phyloP scores from a whole-genome alignment of 2,113 vertebrate genomes.

The Tursiops truncatus region DNA sequence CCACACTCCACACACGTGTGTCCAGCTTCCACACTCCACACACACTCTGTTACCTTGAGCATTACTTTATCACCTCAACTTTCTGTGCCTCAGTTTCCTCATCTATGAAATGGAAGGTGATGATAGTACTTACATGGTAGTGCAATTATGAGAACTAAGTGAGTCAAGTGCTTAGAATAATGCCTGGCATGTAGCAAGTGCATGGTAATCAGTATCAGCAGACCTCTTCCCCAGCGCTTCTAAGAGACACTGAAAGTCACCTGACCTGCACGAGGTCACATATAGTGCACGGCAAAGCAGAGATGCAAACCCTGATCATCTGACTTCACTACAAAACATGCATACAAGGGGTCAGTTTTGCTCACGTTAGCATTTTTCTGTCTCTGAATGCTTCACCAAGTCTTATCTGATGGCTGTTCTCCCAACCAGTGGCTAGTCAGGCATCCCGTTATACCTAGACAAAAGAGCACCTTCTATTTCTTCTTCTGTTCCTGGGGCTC shows the following conservation, averaged over 20 bases:
- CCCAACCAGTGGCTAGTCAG: not conserved
- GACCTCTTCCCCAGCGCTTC: not conserved
- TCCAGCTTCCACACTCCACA: fast-evolving
- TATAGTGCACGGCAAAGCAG: fast-evolving
- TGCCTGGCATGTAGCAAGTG: fast-evolving
- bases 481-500: not conserved
- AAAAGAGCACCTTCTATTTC: not conserved
- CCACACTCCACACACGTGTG: fast-evolving
- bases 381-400: not conserved
- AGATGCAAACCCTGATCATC: not conserved
- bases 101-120: not conserved
- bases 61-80: not conserved
- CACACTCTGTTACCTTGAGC: fast-evolving
- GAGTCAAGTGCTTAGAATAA: not conserved
- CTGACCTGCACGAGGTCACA: not conserved
- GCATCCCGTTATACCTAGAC: not conserved
- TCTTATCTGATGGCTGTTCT: not conserved
- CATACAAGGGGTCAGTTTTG: fast-evolving
- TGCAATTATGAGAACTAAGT: not conserved
- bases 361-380: not conserved
- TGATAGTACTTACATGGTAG: not conserved
- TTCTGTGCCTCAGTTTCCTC: not conserved
- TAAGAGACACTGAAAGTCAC: not conserved
- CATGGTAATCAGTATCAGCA: fast-evolving
- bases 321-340: not conserved